These are phyloP conservation scores for Candoia aspera DNA, from an alignment of 2,113 vertebrate genomes.

Conservation along the genomic window DNA sequence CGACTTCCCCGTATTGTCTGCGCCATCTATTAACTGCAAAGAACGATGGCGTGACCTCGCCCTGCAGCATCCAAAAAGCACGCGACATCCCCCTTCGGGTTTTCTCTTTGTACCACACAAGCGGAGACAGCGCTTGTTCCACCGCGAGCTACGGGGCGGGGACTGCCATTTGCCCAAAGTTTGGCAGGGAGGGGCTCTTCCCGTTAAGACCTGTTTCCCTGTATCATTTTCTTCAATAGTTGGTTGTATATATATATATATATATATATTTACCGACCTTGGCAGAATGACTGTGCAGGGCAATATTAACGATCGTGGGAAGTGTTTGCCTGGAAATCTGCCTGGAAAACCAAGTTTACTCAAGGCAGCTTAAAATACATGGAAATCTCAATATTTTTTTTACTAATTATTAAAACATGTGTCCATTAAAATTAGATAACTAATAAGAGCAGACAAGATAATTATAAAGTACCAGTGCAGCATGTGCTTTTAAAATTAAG, in stretches of 20 bases:
- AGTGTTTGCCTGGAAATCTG: background rate
- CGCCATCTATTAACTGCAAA: background rate
- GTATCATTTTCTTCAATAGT: background rate
- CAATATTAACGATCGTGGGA: background rate
- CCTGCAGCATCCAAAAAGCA: background rate
- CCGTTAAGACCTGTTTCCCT: background rate
- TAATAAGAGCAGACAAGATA: background rate
- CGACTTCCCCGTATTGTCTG: background rate
- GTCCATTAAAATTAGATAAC: background rate
- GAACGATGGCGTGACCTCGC: background rate
- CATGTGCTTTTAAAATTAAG: background rate
- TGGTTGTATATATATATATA: background rate
- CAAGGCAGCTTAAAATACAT: background rate
- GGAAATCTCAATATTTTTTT: background rate
- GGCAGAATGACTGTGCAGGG: background rate
- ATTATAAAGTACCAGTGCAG: background rate
- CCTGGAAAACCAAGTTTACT: background rate
- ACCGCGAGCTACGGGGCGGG: background rate
- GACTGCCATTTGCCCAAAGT: background rate
- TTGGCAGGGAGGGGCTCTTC: background rate
- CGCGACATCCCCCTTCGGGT: background rate
- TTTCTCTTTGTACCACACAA: background rate
- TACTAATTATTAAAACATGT: background rate
- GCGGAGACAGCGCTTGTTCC: background rate
- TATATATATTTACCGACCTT: background rate